These are phyloP conservation scores for Perizoma affinitatum DNA, from an alignment of 2,888 invertebrate genomes.

Conservation along the genomic window DNA sequence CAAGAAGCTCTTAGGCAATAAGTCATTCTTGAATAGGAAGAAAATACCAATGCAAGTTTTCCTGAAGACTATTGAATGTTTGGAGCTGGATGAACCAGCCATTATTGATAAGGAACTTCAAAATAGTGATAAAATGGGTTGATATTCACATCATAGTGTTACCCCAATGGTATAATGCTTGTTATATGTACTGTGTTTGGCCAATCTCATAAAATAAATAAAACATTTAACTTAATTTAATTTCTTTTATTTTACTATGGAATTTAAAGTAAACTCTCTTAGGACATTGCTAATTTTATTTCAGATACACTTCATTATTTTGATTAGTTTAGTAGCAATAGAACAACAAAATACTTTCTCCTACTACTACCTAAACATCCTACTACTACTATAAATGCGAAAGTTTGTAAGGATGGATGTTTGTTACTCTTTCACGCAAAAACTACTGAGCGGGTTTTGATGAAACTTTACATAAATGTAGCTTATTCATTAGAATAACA, in stretches of 20 bases:
- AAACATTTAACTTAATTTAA: conserved; percentile 2
- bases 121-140: conserved; percentile 40
- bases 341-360: no score
- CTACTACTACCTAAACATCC: no score
- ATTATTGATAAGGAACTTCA: conserved; percentile 57
- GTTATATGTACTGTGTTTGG: conserved; percentile 15
- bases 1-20: conserved; percentile 81
- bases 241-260: conserved; percentile 7
- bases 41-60: conserved; percentile 83
- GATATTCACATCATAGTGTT: conserved; percentile 7
- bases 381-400: no score
- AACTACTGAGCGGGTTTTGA: no score
- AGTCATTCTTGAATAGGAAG: conserved; percentile 76
- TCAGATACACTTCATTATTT: no score
- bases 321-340: no score
- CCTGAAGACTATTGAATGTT: conserved; percentile 80
- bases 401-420: no score
- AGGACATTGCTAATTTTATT: no score
- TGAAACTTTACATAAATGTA: no score
- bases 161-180: conserved; percentile 21
- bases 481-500: no score
- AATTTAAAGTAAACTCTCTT: not conserved
- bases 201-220: conserved; percentile 10
- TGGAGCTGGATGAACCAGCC: conserved; percentile 74
- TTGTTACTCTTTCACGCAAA: no score